A percentile compares a stretch with the other conserved stretches of the same genome.
These are phyloP conservation scores for Piezodorus guildinii DNA, from an alignment of 1,140 invertebrate species.

Conservation along the genomic window DNA sequence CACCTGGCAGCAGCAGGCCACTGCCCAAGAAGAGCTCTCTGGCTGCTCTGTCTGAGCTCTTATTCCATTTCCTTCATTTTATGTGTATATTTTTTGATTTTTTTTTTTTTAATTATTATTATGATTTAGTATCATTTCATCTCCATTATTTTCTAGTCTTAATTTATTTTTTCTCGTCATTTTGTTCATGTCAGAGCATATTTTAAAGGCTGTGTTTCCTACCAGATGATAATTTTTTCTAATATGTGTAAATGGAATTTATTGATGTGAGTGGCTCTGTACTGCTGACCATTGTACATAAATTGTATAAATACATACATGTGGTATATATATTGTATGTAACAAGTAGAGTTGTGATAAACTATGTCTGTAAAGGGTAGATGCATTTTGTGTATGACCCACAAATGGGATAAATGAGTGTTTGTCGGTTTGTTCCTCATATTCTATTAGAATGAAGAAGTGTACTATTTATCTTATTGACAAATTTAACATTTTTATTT, in stretches of 20 bases:
- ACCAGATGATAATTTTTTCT: slow-evolving; percentile 16
- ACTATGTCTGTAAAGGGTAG: not conserved
- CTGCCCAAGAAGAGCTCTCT: slow-evolving; percentile 41
- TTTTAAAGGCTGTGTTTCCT: slow-evolving; percentile 23
- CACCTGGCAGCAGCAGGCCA: slow-evolving; percentile 32
- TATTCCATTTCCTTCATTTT: slow-evolving; percentile 15
- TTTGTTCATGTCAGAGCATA: slow-evolving; percentile 8
- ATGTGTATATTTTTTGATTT: not conserved
- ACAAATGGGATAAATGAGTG: not conserved
- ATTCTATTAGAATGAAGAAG: not conserved
- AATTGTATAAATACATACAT: not conserved
- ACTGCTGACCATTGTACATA: not conserved
- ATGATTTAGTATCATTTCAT: slow-evolving; percentile 13
- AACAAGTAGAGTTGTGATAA: not conserved
- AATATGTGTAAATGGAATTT: slow-evolving; percentile 1
- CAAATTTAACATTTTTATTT: not conserved
- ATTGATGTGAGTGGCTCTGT: not conserved
- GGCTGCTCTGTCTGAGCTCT: slow-evolving; percentile 39
- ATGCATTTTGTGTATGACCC: not conserved
- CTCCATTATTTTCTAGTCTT: slow-evolving; percentile 19
- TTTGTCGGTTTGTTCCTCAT: slow-evolving; percentile 4
- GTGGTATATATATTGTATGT: not conserved
- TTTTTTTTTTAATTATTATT: slow-evolving; percentile 16
- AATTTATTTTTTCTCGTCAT: slow-evolving; percentile 17
- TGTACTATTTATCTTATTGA: slow-evolving; percentile 1